Evolutionary conservation across 2,888 invertebrate genomes (phyloP).

Genomic region (Acleris literana): DNA sequence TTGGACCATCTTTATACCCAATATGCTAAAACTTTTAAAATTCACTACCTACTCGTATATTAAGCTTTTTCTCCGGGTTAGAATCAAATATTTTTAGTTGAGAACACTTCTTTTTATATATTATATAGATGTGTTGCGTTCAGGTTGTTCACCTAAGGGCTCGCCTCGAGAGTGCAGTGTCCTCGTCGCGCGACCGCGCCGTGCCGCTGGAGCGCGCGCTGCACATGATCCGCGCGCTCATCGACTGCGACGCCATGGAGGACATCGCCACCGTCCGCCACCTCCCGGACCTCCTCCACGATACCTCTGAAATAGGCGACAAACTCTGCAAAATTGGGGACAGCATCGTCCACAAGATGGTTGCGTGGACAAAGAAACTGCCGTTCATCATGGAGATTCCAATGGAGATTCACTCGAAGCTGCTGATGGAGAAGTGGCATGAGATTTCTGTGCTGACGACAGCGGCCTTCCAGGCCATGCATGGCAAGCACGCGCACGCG

Average conservation of each 20-base stretch:
- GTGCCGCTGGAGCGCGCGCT: slow-evolving; percentile 92
- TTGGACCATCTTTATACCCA: background rate
- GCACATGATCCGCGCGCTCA: slow-evolving; percentile 95
- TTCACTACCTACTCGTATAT: background rate
- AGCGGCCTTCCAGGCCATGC: slow-evolving; percentile 96
- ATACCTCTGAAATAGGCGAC: slow-evolving; percentile 95
- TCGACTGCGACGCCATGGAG: slow-evolving; percentile 98
- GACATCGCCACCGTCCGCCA: slow-evolving; percentile 96
- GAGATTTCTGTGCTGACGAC: slow-evolving; percentile 96
- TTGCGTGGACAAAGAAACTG: slow-evolving; percentile 99
- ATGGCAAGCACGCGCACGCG: slow-evolving; percentile 84
- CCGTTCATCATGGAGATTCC: slow-evolving; percentile 98
- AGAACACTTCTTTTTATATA: slow-evolving; percentile 34
- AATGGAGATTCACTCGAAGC: slow-evolving; percentile 96
- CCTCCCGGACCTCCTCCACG: slow-evolving; percentile 94
- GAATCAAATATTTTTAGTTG: slow-evolving; percentile 1
- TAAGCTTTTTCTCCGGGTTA: background rate
- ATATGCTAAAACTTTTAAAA: background rate
- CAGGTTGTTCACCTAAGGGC: slow-evolving; percentile 92
- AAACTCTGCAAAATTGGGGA: slow-evolving; percentile 98
- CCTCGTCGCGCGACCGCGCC: slow-evolving; percentile 92
- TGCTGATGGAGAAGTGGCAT: slow-evolving; percentile 99
- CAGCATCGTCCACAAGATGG: slow-evolving; percentile 98
- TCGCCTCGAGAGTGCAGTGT: slow-evolving; percentile 93
- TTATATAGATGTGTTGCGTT: slow-evolving; percentile 42